Evolutionary conservation across 2,888 invertebrate species (phyloP).

Genomic region (Meandrusa payeni): DNA sequence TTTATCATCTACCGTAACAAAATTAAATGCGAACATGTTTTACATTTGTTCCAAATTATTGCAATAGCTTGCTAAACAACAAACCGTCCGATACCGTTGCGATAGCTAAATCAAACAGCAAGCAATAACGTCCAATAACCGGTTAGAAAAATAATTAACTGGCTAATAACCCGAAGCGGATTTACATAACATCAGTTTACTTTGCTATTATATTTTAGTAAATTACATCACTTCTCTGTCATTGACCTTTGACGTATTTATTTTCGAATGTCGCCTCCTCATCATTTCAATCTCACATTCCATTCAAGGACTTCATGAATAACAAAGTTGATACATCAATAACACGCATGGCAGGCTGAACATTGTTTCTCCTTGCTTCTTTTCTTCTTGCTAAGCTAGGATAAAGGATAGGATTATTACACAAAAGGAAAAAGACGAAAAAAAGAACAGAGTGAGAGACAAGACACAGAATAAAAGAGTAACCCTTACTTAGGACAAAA

Average conservation of each 20-base stretch:
- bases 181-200: constrained; percentile 11
- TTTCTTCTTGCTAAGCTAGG: too few species aligned
- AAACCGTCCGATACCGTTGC: constrained; percentile 2
- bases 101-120: background rate
- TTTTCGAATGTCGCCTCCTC: background rate
- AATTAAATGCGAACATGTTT: background rate
- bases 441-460: too few species aligned
- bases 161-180: constrained; percentile 3
- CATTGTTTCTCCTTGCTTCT: too few species aligned
- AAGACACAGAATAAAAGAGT: too few species aligned
- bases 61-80: constrained; percentile 3
- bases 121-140: constrained; percentile 3
- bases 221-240: constrained; percentile 7
- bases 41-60: background rate
- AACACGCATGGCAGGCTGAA: too few species aligned
- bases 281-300: too few species aligned
- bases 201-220: background rate
- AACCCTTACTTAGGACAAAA: too few species aligned
- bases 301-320: too few species aligned
- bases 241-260: constrained; percentile 7
- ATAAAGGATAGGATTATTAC: too few species aligned
- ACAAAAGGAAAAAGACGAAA: too few species aligned
- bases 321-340: too few species aligned
- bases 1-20: too few species aligned
- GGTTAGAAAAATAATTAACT: background rate